A percentile compares a stretch with the other conserved stretches of the same genome.
Evolutionary conservation across 2,797 vertebrate genomes (phyloP).

Genomic region (Apodemus agrarius): DNA sequence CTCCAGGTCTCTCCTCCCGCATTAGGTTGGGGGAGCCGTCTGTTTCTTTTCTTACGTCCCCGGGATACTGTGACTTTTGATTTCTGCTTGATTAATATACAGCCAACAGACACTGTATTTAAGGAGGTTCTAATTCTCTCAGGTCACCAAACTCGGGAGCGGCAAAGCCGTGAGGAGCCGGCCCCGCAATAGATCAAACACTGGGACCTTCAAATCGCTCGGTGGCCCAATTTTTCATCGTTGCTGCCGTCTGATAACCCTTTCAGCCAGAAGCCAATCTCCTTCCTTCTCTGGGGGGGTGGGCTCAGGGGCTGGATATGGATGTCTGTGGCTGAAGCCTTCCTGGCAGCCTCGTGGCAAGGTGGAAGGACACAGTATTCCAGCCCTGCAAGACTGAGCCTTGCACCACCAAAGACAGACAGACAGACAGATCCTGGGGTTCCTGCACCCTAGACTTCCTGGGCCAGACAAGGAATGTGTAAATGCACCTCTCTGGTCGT

Average conservation of each 20-base stretch:
- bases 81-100: constrained; percentile 78
- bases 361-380: background rate
- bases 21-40: constrained; percentile 6
- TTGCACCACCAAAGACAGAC: constrained; percentile 25
- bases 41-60: constrained; percentile 63
- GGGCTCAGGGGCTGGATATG: background rate
- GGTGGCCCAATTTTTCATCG: constrained; percentile 79
- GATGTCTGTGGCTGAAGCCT: background rate
- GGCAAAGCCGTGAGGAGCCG: constrained; percentile 74
- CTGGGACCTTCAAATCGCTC: constrained; percentile 77
- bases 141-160: constrained; percentile 76
- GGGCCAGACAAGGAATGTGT: background rate
- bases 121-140: constrained; percentile 78
- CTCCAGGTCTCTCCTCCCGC: background rate
- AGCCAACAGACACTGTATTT: constrained; percentile 75
- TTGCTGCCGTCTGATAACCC: constrained; percentile 72
- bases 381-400: background rate
- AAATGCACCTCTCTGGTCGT: background rate
- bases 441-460: no score
- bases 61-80: constrained; percentile 73
- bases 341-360: background rate
- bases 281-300: constrained; percentile 19
- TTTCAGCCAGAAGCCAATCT: constrained; percentile 55
- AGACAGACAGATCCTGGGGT: background rate
- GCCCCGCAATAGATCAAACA: constrained; percentile 78